Base-by-base conservation (phyloP, 2,888 invertebrate genomes). In the Physocephala rufipes region DNA sequence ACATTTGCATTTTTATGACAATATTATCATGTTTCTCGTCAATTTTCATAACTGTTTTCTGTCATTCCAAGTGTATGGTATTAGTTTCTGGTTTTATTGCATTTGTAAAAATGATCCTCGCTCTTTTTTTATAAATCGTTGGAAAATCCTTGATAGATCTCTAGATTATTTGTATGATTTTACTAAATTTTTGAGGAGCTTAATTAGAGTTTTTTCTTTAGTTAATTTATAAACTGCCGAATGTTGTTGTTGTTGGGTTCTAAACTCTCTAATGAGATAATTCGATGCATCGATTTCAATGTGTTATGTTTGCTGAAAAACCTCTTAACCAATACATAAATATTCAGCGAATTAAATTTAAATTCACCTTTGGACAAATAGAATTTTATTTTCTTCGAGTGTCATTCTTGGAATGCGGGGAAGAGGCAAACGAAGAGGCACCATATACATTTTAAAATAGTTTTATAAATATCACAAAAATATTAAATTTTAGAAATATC, bases 151-250 rank as follows among this genome's bases (percentile, higher is more conserved):
- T 30, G 45, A 63, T 21, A 47, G 16, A 7, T 16, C 49, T 51
- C 49, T 21, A 49, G 19, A 43, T 19, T 61, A 58, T 16, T 55
- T 53, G 19, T 30, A 53, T 16, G 21, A 24, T 28, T 36, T 66
- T 55, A 24, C 21, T 30, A 47, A n/a, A 47, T 30, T 49, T 67
- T 67, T 67, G 45, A 28, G 28, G 24, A 28, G 47, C 26, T 26
- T 65, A 24, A 9, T 65, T 43, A 49, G 47, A 24, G 21, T 24
- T 55, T 55, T 36, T 19, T 19, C 21, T 28, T n/a, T 19, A 1
- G 1, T 16, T 36, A 45, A 47, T 36, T 9, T 9, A 7, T 36
- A 36, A 36, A 9, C 9, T 36, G 9, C 9, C 36, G 9, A 36
- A 4, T 36, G n/a, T n/a, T n/a, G n/a, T n/a, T n/a, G n/a, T 36